Evolutionary conservation across 2,797 vertebrate species (phyloP).

Genomic region (Leuciscus waleckii): DNA sequence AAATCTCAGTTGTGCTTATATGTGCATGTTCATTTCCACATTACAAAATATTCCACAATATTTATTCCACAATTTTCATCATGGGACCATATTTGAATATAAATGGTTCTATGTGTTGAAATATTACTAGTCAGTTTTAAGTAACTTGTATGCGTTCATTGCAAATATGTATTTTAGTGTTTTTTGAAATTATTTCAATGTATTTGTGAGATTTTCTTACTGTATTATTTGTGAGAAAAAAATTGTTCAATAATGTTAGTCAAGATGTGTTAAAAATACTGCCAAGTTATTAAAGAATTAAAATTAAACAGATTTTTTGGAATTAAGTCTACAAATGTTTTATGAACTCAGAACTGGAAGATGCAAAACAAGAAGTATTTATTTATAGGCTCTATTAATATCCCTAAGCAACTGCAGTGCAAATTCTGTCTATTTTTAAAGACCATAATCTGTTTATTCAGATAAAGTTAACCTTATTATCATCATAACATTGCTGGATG

Average conservation of each 20-base stretch:
- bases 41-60: background rate
- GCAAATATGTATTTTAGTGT: constrained; percentile 21
- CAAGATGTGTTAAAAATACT: constrained; percentile 23
- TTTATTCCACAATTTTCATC: background rate
- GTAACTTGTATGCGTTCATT: background rate
- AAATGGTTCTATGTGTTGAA: constrained; percentile 22
- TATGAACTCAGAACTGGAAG: background rate
- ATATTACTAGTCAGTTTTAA: constrained; percentile 8
- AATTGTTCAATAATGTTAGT: constrained; percentile 7
- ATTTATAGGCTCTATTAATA: background rate
- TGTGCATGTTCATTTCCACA: constrained; percentile 5
- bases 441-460: constrained; percentile 13
- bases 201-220: constrained; percentile 26
- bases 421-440: constrained; percentile 4
- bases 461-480: constrained; percentile 16
- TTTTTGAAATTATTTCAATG: constrained; percentile 8
- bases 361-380: background rate
- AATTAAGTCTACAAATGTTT: background rate
- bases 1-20: constrained; percentile 7
- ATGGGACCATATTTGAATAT: constrained; percentile 10
- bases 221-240: constrained; percentile 31
- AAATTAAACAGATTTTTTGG: constrained; percentile 17
- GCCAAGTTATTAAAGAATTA: constrained; percentile 30
- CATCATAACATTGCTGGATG: background rate
- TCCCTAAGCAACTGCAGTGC: constrained; percentile 9